phyloP scores from a whole-genome alignment of 2,797 vertebrate species.

The Taeniopygia guttata region DNA sequence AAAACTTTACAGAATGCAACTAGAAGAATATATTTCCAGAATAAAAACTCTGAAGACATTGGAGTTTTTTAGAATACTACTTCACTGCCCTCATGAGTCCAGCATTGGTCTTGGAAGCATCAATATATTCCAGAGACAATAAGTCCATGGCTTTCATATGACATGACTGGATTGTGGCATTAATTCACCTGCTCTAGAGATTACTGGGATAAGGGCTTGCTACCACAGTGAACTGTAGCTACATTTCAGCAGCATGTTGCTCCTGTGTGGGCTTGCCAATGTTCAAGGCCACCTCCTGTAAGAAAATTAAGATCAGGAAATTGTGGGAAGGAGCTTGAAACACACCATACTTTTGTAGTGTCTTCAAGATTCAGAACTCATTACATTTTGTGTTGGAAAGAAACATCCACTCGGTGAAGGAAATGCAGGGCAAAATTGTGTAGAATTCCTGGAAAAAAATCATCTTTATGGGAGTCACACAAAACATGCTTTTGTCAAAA shows the following conservation, averaged over 20 bases:
- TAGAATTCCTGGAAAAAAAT: constrained; percentile 6
- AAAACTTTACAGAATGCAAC: background rate
- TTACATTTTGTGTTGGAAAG: background rate
- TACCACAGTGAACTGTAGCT: background rate
- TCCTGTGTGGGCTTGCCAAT: constrained; percentile 20
- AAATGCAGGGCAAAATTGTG: background rate
- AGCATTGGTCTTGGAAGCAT: background rate
- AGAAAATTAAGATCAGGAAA: constrained; percentile 12
- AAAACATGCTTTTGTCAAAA: background rate
- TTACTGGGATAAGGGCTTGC: background rate
- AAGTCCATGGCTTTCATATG: background rate
- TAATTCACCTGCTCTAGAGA: constrained; percentile 31
- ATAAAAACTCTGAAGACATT: background rate
- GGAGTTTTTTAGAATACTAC: background rate
- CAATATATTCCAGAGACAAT: background rate
- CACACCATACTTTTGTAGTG: background rate
- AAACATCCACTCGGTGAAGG: background rate
- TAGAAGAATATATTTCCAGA: background rate
- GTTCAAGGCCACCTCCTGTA: background rate
- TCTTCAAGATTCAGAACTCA: background rate
- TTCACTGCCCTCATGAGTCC: background rate
- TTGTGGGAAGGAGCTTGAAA: background rate
- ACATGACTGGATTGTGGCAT: background rate
- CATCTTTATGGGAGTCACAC: background rate
- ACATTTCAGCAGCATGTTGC: background rate